These are phyloP conservation scores for Pelmatolapia mariae DNA, from an alignment of 2,113 vertebrate genomes.

Conservation along the genomic window DNA sequence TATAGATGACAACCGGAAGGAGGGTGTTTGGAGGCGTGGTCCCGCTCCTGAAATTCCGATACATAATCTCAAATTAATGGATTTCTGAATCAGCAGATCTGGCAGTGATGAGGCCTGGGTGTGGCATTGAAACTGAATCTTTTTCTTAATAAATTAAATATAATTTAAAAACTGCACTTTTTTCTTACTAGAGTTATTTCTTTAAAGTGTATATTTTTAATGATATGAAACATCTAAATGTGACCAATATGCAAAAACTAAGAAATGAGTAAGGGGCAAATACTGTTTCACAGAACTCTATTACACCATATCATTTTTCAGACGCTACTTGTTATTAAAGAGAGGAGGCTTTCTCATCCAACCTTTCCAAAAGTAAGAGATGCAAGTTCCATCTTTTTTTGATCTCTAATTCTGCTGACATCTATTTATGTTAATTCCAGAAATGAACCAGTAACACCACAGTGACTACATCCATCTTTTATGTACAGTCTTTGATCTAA, in stretches of 20 bases:
- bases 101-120: not conserved
- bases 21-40: rapidly evolving
- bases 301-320: rapidly evolving
- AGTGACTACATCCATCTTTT: rapidly evolving
- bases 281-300: rapidly evolving
- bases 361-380: rapidly evolving
- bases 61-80: rapidly evolving
- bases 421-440: not conserved
- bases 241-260: not conserved
- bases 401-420: not conserved
- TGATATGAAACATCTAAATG: not conserved
- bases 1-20: not conserved
- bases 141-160: not conserved
- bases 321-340: not conserved
- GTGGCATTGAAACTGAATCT: rapidly evolving
- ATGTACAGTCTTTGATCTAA: not conserved
- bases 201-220: not conserved
- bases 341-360: not conserved
- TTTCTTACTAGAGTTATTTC: not conserved
- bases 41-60: rapidly evolving
- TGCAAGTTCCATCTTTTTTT: rapidly evolving
- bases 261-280: not conserved
- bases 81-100: rapidly evolving
- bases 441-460: not conserved
- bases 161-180: rapidly evolving